These are phyloP conservation scores for Rhagologus leucostigma DNA, from an alignment of 2,113 vertebrate species.

Conservation along the genomic window DNA sequence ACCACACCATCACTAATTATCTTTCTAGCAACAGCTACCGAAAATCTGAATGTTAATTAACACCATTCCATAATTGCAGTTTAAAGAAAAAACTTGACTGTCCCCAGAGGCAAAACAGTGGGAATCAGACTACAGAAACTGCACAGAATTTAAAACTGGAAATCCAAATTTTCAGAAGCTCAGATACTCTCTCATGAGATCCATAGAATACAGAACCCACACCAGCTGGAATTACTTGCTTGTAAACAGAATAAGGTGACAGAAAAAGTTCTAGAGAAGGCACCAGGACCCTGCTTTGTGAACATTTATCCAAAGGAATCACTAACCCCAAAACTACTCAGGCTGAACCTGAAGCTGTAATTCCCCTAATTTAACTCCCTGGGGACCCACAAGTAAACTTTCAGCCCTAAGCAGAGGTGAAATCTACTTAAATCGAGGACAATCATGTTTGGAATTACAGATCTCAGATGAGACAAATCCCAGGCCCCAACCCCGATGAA, in stretches of 20 bases:
- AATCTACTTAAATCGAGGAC: background rate
- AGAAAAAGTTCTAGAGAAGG: background rate
- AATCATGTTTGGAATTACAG: background rate
- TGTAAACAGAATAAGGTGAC: background rate
- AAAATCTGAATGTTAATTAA: accelerated
- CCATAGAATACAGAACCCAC: background rate
- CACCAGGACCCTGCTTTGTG: background rate
- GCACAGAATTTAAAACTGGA: background rate
- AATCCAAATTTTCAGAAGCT: background rate
- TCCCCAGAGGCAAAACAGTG: accelerated
- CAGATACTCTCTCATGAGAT: background rate
- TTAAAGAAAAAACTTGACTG: background rate
- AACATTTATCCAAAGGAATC: background rate
- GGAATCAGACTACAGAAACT: background rate
- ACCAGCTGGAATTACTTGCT: background rate
- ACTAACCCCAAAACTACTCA: no score
- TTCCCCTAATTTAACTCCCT: background rate
- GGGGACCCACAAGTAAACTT: background rate
- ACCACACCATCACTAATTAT: no score
- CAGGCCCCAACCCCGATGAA: background rate
- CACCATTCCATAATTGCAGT: background rate
- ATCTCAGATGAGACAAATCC: background rate
- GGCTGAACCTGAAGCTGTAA: background rate
- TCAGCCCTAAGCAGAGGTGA: background rate
- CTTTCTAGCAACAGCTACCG: background rate